Percentiles rank a stretch among this genome's conserved stretches.
phyloP scores from a whole-genome alignment of 2,113 vertebrate species.

The Paraplagusia blochii region DNA sequence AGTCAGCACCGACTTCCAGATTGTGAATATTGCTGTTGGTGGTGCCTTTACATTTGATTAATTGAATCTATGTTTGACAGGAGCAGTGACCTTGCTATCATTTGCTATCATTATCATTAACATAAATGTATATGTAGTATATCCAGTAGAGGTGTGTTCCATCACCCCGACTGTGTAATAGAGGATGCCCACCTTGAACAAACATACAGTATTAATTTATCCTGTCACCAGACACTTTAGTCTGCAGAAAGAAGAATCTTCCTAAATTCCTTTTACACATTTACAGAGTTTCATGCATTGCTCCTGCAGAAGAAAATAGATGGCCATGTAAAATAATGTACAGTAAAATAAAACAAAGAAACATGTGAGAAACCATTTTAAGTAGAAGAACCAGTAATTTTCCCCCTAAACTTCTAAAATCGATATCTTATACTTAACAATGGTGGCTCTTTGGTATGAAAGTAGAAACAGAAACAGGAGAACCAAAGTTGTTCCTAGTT shows the following conservation, averaged over 20 bases:
- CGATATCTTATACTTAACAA: neutral
- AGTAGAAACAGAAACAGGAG: neutral
- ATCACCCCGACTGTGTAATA: neutral
- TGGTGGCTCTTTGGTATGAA: neutral
- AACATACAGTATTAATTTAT: neutral
- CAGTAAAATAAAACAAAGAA: constrained; percentile 6
- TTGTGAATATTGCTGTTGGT: no score
- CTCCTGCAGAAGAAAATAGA: constrained; percentile 1
- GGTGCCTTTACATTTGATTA: constrained; percentile 15
- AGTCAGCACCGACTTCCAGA: no score
- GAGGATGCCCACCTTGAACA: neutral
- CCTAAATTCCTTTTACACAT: neutral
- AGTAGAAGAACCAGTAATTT: constrained; percentile 8
- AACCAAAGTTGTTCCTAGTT: neutral
- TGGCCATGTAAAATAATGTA: constrained; percentile 1
- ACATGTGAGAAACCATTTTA: neutral
- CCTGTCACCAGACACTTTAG: neutral
- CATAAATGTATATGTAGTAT: no score
- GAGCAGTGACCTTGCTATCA: no score
- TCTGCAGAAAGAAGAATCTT: neutral
- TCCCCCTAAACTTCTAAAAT: constrained; percentile 6
- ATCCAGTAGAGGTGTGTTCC: no score
- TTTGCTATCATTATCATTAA: no score
- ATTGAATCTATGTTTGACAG: constrained; percentile 11
- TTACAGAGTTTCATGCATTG: neutral